These are phyloP conservation scores for Neoaliturus tenellus DNA, from an alignment of 2,888 invertebrate genomes.

Conservation along the genomic window DNA sequence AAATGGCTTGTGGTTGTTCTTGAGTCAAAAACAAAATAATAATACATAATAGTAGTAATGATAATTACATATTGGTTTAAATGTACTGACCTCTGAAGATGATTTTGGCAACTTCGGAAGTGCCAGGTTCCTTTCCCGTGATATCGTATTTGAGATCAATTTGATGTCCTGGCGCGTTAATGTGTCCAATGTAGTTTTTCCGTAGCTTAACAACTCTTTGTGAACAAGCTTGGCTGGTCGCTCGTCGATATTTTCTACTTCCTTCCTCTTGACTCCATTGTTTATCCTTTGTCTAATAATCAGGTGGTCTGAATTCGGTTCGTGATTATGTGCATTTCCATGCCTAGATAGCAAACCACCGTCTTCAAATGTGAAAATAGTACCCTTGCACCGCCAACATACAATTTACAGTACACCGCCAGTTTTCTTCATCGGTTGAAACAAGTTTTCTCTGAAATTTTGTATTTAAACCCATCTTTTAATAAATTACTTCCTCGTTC, in stretches of 20 bases:
- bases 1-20: constrained; percentile 23
- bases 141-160: constrained; percentile 29
- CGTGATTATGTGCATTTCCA: constrained; percentile 19
- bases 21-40: constrained; percentile 22
- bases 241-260: constrained; percentile 19
- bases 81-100: constrained; percentile 29
- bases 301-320: constrained; percentile 23
- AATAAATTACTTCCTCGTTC: constrained; percentile 26
- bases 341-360: constrained; percentile 2
- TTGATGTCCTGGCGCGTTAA: constrained; percentile 20
- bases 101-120: constrained; percentile 23
- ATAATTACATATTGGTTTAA: constrained; percentile 26
- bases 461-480: constrained; percentile 19
- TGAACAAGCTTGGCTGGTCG: constrained; percentile 26
- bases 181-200: constrained; percentile 29
- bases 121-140: constrained; percentile 29
- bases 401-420: constrained; percentile 22
- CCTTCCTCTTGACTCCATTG: constrained; percentile 29
- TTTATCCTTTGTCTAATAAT: constrained; percentile 15
- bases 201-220: constrained; percentile 23
- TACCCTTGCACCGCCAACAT: constrained; percentile 15
- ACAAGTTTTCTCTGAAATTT: constrained; percentile 23
- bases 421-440: constrained; percentile 15
- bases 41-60: constrained; percentile 26
- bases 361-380: constrained; percentile 29